Base-by-base conservation (phyloP, 2,113 vertebrate genomes). In the Eublepharis macularius region DNA sequence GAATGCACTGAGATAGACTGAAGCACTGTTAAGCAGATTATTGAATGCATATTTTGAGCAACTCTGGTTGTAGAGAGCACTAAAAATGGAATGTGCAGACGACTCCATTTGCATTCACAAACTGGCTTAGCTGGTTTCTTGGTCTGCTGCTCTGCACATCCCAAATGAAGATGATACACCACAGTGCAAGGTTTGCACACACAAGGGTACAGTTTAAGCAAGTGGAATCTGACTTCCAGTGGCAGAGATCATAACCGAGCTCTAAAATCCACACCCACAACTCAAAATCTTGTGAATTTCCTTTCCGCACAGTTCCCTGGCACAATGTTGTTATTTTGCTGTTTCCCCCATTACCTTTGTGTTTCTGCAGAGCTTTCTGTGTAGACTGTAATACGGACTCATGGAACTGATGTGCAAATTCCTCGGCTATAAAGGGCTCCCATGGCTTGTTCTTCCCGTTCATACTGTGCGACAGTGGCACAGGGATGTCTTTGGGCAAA, bases 381-480 rank as follows among this genome's bases (percentile, higher is more conserved):
- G 98, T 99, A 89, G 98, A 99, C 97, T 99, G 99, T 90, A 99
- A 96, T 91, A 99, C 99, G 0, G 99, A 99, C 91, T 99, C 98
- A 0, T 99, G 99, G 95, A 99, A 99, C 95, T 99, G 98, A 85
- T 99, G 99, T n/a, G 99, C 98, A 4, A 99, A 99, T 91, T 99
- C 98, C 91, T 99, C 99, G 0, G 98, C 98, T 4, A 98, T 95
- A 94, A 99, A 98, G 80, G 97, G 98, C 54, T 99, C 98, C 99
- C 98, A 99, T 9, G 98, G 96, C 94, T 98, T 98, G 95, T 95
- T 98, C 96, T 97, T 98, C 78, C 98, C 98, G 0, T 98, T 99
- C 93, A 98, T 43, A 91, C 97, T 97, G 91, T 98, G 97, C 9
- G 96, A 95, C 85, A 96, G 88, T 0, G 96, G 95, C 84, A 96